phyloP scores from a whole-genome alignment of 92 coral and sea anemone genomes.

The Diadumene lineata region DNA sequence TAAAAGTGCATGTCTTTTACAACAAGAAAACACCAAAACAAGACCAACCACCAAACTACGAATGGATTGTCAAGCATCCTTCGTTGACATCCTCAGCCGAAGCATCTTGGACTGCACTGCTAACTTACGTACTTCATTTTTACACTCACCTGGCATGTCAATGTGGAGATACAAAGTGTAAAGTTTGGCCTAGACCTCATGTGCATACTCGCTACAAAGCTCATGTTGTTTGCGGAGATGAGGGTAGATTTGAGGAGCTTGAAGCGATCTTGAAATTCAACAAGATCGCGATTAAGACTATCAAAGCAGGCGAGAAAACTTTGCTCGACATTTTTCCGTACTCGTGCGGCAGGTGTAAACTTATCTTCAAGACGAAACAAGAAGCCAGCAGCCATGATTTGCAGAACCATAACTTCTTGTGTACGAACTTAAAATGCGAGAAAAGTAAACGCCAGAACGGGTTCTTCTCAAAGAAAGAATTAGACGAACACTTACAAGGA shows the following conservation, averaged over 20 bases:
- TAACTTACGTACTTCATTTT: slow-evolving; percentile 77
- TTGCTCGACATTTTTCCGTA: slow-evolving; percentile 70
- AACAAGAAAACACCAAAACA: slow-evolving; percentile 69
- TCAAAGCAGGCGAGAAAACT: slow-evolving; percentile 71
- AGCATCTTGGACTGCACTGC: slow-evolving; percentile 84
- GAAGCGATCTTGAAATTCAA: slow-evolving; percentile 82
- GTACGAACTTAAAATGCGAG: slow-evolving; percentile 65
- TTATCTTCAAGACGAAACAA: slow-evolving; percentile 69
- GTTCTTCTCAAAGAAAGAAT: slow-evolving; percentile 69
- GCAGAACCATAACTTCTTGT: slow-evolving; percentile 64
- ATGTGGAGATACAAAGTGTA: slow-evolving; percentile 61
- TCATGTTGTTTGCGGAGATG: slow-evolving; percentile 75
- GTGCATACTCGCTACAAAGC: slow-evolving; percentile 68
- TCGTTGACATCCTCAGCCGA: slow-evolving; percentile 71
- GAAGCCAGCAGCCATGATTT: slow-evolving; percentile 73
- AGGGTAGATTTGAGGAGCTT: slow-evolving; percentile 69
- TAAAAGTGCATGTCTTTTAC: slow-evolving; percentile 73
- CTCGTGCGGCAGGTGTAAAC: slow-evolving; percentile 68
- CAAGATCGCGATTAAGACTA: slow-evolving; percentile 69
- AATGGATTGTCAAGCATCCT: slow-evolving; percentile 77
- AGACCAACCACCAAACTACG: slow-evolving; percentile 59
- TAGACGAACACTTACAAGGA: slow-evolving; percentile 51
- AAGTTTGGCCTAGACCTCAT: slow-evolving; percentile 67
- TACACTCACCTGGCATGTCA: slow-evolving; percentile 75
- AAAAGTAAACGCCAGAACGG: slow-evolving; percentile 84